Evolutionary conservation across 1,140 invertebrate genomes (phyloP).

Genomic region (Pseudobourletiella spinata): DNA sequence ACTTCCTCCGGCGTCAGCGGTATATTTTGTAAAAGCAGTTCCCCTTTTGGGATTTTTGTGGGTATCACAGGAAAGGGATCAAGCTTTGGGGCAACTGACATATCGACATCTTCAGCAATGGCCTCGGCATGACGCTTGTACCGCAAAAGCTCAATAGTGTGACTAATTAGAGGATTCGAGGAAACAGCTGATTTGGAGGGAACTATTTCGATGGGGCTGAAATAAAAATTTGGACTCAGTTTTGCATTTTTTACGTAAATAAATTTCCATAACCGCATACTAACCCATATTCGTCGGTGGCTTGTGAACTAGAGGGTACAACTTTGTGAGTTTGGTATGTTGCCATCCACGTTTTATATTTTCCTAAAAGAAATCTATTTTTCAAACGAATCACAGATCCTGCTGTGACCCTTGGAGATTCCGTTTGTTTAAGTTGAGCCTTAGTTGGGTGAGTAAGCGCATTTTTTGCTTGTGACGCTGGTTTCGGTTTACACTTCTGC

Average conservation of each 20-base stretch:
- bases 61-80: background rate
- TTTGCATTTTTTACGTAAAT: background rate
- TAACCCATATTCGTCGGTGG: no score
- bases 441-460: background rate
- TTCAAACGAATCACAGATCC: background rate
- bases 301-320: no score
- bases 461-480: no score
- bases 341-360: background rate
- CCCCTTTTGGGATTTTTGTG: background rate
- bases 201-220: background rate
- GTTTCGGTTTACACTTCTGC: background rate
- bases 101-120: background rate
- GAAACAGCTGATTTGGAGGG: background rate
- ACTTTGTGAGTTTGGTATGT: background rate
- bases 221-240: background rate
- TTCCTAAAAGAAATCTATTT: background rate
- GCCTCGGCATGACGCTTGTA: conserved; percentile 17
- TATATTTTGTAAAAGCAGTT: background rate
- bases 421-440: background rate
- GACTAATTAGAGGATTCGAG: background rate
- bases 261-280: no score
- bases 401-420: background rate
- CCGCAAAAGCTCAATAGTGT: conserved; percentile 12
- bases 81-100: background rate
- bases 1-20: conserved; percentile 6